Conservation (phyloP, 2,888 invertebrate species). For the Callyntrura sp. region DNA sequence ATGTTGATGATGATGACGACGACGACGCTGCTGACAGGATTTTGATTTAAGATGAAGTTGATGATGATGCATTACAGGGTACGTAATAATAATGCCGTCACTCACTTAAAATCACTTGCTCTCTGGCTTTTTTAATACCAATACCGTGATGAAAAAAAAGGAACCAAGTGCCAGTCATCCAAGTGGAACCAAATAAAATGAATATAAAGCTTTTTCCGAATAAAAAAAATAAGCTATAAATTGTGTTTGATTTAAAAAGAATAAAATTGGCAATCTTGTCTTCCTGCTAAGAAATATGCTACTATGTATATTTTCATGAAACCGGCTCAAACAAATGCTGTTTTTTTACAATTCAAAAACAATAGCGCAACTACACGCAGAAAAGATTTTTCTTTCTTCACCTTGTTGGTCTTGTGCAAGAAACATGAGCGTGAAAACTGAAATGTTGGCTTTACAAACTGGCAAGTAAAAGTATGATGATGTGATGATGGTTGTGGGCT, state of each 20-base stretch:
- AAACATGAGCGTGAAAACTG: no score
- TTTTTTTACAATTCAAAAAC: no score
- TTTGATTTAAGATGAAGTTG: slow-evolving; percentile 43
- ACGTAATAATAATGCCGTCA: slow-evolving; percentile 11
- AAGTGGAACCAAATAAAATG: no score
- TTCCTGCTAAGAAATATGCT: not conserved
- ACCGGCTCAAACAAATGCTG: no score
- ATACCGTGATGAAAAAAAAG: not conserved
- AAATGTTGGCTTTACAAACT: no score
- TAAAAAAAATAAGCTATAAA: not conserved
- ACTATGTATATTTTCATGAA: no score
- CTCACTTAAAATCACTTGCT: slow-evolving; percentile 25
- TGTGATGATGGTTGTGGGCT: no score
- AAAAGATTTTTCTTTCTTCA: no score
- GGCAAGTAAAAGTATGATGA: no score
- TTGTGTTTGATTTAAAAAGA: not conserved
- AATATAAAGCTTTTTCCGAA: no score
- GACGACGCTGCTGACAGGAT: slow-evolving; percentile 18
- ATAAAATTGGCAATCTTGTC: not conserved
- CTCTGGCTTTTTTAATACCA: not conserved
- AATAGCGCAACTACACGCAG: no score
- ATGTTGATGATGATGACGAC: not conserved
- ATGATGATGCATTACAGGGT: slow-evolving; percentile 37
- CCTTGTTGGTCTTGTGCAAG: no score
- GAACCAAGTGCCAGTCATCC: not conserved